phyloP scores from a whole-genome alignment of 2,888 invertebrate species.

The Pristionchus maxplancki region DNA sequence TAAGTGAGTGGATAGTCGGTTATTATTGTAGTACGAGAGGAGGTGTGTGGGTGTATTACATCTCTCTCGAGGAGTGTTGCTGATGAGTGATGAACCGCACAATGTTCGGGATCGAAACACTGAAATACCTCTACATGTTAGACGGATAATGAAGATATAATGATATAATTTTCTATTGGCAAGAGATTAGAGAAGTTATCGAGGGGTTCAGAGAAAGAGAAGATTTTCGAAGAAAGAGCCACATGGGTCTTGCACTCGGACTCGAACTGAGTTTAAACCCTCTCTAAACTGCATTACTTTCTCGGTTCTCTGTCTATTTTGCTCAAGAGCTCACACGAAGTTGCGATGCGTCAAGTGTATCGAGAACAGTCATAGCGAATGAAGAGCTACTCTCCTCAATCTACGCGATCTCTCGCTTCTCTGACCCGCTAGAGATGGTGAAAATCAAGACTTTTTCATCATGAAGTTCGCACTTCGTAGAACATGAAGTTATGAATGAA shows the following conservation, averaged over 20 bases:
- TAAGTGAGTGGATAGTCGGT: background rate
- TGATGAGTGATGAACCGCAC: background rate
- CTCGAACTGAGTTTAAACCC: background rate
- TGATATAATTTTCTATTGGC: too few species aligned
- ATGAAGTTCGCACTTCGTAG: background rate
- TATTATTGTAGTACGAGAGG: background rate
- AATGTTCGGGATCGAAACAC: too few species aligned
- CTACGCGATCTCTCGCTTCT: background rate
- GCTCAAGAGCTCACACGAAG: background rate
- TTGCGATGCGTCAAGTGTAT: background rate
- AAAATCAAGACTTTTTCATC: background rate
- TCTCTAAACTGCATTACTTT: conserved; percentile 33
- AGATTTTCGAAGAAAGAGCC: background rate
- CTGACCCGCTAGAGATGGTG: background rate
- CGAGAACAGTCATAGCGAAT: background rate
- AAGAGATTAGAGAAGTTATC: too few species aligned
- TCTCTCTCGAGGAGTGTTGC: background rate
- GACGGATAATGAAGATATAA: too few species aligned
- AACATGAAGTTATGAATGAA: conserved; percentile 5
- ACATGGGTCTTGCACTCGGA: background rate
- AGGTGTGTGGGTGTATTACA: background rate
- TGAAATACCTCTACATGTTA: too few species aligned
- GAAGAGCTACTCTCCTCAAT: background rate
- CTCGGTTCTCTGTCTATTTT: background rate
- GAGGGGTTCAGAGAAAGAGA: too few species aligned